Percentiles rank a stretch among this genome's conserved stretches.
Evolutionary conservation across 2,797 vertebrate genomes (phyloP).

Genomic region (Oceanodroma leucorhoa): DNA sequence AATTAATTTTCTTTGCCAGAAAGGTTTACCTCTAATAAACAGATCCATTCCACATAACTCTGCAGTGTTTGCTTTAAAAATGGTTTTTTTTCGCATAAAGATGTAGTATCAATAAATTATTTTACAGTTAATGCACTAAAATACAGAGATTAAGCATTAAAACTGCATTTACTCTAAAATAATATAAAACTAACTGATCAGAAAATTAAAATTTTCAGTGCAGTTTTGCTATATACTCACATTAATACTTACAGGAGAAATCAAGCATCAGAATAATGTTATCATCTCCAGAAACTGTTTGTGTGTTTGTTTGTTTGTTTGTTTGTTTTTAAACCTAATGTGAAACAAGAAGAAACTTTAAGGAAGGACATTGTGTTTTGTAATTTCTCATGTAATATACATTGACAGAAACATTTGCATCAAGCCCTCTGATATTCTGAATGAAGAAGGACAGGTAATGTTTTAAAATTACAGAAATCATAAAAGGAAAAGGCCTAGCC

Average conservation of each 20-base stretch:
- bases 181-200: background rate
- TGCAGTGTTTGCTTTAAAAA: background rate
- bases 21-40: background rate
- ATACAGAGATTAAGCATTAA: background rate
- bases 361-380: background rate
- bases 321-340: background rate
- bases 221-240: background rate
- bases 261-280: background rate
- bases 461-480: background rate
- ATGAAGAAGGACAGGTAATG: background rate
- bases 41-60: background rate
- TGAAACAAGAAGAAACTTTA: background rate
- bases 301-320: background rate
- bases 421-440: background rate
- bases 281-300: background rate
- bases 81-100: background rate
- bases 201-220: background rate
- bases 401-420: background rate
- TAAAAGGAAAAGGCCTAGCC: background rate
- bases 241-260: background rate
- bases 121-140: background rate
- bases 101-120: background rate
- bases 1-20: background rate
- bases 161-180: background rate
- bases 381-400: background rate